phyloP scores from a whole-genome alignment of 2,797 vertebrate genomes.

The Gallinago stenura region DNA sequence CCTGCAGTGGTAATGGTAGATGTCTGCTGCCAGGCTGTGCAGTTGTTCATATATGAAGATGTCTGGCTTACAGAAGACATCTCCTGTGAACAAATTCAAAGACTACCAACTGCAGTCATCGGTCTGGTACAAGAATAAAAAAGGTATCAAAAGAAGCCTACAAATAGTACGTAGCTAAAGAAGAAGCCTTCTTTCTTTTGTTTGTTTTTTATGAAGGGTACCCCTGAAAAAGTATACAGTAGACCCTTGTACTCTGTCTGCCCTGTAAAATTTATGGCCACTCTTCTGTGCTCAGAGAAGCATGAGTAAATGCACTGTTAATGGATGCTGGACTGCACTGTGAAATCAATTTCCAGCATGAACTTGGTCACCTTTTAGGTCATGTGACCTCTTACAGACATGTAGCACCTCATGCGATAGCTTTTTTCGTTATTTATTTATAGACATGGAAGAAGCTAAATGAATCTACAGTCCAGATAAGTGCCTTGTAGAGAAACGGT shows the following conservation, averaged over 20 bases:
- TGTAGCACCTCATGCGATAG: not conserved
- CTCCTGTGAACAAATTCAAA: not conserved
- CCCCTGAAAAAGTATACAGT: not conserved
- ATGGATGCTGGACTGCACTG: not conserved
- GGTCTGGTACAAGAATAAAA: not conserved
- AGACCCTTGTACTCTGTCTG: not conserved
- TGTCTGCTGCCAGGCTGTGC: not conserved
- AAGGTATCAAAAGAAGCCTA: not conserved
- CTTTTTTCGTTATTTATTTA: slow-evolving; percentile 57
- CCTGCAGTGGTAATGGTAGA: not conserved
- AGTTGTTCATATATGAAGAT: not conserved
- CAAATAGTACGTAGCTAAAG: not conserved
- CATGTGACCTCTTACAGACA: not conserved
- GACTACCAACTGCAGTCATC: not conserved
- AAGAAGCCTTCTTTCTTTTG: not conserved
- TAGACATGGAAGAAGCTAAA: not conserved
- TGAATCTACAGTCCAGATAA: not conserved
- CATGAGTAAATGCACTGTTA: not conserved
- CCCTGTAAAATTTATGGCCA: not conserved
- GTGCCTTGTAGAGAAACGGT: not conserved
- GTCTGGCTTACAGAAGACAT: not conserved
- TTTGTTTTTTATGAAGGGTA: not conserved
- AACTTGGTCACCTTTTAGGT: not conserved
- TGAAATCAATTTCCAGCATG: slow-evolving; percentile 20
- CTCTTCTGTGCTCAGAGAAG: not conserved